A percentile compares a stretch with the other conserved stretches of the same genome.
These are phyloP conservation scores for Halcyon senegalensis DNA, from an alignment of 2,113 vertebrate genomes.

Conservation along the genomic window DNA sequence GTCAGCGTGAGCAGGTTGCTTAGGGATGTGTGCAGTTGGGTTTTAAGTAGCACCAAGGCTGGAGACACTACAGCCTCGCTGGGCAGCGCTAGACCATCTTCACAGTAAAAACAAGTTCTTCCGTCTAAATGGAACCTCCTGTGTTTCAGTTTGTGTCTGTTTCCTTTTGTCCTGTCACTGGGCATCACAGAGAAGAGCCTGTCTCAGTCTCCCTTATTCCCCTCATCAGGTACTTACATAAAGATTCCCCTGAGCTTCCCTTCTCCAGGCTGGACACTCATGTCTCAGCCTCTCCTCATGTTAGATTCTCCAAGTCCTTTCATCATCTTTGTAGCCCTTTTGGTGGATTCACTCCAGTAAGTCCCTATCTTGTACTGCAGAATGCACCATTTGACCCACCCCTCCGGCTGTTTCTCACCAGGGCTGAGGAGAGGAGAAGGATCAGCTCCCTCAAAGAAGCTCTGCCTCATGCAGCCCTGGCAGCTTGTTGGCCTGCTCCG, in stretches of 20 bases:
- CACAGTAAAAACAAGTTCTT: neutral
- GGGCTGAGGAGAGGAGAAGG: neutral
- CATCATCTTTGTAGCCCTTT: neutral
- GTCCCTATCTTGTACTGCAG: fast-evolving
- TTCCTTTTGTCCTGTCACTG: neutral
- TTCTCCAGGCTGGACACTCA: neutral
- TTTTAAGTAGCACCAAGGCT: neutral
- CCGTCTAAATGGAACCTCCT: neutral
- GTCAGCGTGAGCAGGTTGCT: neutral
- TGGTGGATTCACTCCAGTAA: neutral
- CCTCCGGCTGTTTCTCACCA: neutral
- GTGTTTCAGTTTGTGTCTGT: neutral
- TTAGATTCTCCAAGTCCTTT: neutral
- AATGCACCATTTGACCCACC: neutral
- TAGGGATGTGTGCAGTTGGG: neutral
- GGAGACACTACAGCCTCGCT: neutral
- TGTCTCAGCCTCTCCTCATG: no score
- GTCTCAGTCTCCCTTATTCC: neutral
- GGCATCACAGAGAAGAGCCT: neutral
- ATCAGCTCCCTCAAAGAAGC: neutral
- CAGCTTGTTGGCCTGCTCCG: neutral
- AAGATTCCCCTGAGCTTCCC: neutral
- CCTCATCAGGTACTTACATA: neutral
- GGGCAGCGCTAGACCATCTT: neutral
- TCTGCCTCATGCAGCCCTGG: neutral